Evolutionary conservation across 2,888 invertebrate species (phyloP), one percentile per base, ranked within the genome.

Genomic region (Caenorhabditis plicata): DNA sequence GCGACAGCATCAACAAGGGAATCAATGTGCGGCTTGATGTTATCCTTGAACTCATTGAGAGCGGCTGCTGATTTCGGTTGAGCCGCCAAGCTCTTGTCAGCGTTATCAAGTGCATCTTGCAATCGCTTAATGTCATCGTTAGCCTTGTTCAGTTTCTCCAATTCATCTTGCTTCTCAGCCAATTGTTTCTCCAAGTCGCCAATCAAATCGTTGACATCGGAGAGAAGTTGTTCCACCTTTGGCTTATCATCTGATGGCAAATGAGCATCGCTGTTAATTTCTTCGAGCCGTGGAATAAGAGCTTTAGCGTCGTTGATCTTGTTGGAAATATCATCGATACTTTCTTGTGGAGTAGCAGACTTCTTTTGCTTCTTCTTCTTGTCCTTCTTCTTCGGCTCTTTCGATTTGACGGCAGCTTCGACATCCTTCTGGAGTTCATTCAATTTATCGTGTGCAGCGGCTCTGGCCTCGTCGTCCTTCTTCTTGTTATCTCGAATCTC

Each of bases 371-470:
- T 13, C 25, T 15, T 25, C 17, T 29, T 45, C 35, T 45, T 31
- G 45, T 35, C 33, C 32, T 42, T 42, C 42, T 42, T 42, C 20
- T 32, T 32, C 42, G 27, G 27, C 15, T 42, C 29, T 3, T 27
- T 31, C 9, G 29, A 19, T 13, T 42, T 31, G 15, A 19, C 22
- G 22, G 32, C 50, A 36, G 45, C 43, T 15, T 48, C 50, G 41
- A 45, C 45, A n/a, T 49, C 45, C 26, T 57, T 58, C 17, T 58
- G 32, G 15, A 36, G 33, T 11, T 31, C 39, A 13, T 27, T 40
- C n/a, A 64, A 32, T 33, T 57, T 52, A 13, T 53, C 47, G 42
- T 53, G 52, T 2, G 47, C 42, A 15, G 44, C 54, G 17, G 43
- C 39, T 13, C 46, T 36, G 17, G 50, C 50, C 41, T 56, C 51